A percentile compares a stretch with the other conserved stretches of the same genome.
Conservation (phyloP, 2,113 vertebrate species). For the Osmerus eperlanus region DNA sequence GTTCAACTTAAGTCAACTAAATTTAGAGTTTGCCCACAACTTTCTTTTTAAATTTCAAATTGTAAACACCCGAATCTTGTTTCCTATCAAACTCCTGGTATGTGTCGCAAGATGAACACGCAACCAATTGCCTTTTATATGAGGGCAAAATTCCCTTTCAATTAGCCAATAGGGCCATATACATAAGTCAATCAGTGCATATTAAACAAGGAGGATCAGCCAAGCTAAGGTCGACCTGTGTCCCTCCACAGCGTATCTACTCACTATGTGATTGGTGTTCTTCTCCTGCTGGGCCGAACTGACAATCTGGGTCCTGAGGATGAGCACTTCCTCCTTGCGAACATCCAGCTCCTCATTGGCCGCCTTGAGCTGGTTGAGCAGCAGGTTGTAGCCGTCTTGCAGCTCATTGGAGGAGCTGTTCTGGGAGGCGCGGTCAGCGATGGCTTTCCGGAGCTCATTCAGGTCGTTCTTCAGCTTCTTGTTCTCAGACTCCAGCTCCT, state of each 20-base stretch:
- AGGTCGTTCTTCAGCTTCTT: slow-evolving; percentile 95
- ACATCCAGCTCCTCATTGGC: slow-evolving; percentile 92
- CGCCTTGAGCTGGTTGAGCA: slow-evolving; percentile 83
- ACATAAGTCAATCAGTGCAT: not conserved
- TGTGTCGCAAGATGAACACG: not conserved
- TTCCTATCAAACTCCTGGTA: not conserved
- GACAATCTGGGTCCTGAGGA: slow-evolving; percentile 86
- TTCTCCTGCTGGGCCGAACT: slow-evolving; percentile 73
- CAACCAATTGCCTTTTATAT: not conserved
- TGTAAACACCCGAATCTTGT: too few species aligned
- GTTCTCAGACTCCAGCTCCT: slow-evolving; percentile 94
- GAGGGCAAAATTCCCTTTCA: not conserved
- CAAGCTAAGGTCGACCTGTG: not conserved
- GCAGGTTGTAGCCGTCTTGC: slow-evolving; percentile 77
- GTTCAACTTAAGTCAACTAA: too few species aligned
- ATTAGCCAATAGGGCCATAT: not conserved
- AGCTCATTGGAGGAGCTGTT: slow-evolving; percentile 62
- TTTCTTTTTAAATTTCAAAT: too few species aligned
- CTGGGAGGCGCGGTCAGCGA: slow-evolving; percentile 66
- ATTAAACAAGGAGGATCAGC: not conserved
- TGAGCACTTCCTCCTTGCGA: slow-evolving; percentile 93
- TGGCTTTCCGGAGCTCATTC: slow-evolving; percentile 81
- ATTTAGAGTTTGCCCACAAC: too few species aligned
- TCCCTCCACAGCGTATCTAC: slow-evolving; percentile 1
- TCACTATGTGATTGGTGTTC: slow-evolving; percentile 54